phyloP scores from a whole-genome alignment of 2,797 vertebrate genomes.

The Chlorospingus semifuscus region DNA sequence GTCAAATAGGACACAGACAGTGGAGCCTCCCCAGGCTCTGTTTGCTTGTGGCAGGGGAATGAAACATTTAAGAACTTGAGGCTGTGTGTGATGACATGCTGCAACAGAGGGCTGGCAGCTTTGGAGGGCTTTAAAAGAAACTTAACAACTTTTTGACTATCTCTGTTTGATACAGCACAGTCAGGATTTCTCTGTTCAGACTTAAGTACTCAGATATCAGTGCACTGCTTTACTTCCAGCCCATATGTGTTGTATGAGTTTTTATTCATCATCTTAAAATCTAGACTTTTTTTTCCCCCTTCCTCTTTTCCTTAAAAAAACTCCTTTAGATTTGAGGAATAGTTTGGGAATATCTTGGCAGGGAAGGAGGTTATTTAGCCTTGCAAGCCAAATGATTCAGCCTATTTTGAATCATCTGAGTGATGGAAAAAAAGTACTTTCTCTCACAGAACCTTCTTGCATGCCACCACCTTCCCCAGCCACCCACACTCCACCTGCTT shows the following conservation, averaged over 20 bases:
- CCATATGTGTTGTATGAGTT: neutral
- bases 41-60: neutral
- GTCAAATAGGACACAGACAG: neutral
- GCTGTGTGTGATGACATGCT: neutral
- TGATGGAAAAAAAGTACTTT: neutral
- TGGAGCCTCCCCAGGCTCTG: neutral
- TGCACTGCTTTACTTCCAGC: neutral
- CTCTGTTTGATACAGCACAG: neutral
- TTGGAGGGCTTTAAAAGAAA: neutral
- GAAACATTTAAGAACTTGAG: neutral
- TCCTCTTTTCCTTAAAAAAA: neutral
- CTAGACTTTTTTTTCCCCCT: neutral
- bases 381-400: constrained; percentile 6
- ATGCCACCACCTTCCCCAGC: neutral
- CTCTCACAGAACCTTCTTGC: neutral
- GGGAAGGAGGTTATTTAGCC: neutral
- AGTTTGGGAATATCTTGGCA: neutral
- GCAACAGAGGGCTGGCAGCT: neutral
- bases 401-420: constrained; percentile 8
- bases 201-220: neutral
- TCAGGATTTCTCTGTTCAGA: neutral
- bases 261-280: neutral
- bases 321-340: neutral
- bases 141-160: neutral
- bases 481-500: constrained; percentile 53